Percentiles rank a stretch among this genome's conserved stretches.
These are phyloP conservation scores for Eufriesea mexicana DNA, from an alignment of 1,140 invertebrate species.

Conservation along the genomic window DNA sequence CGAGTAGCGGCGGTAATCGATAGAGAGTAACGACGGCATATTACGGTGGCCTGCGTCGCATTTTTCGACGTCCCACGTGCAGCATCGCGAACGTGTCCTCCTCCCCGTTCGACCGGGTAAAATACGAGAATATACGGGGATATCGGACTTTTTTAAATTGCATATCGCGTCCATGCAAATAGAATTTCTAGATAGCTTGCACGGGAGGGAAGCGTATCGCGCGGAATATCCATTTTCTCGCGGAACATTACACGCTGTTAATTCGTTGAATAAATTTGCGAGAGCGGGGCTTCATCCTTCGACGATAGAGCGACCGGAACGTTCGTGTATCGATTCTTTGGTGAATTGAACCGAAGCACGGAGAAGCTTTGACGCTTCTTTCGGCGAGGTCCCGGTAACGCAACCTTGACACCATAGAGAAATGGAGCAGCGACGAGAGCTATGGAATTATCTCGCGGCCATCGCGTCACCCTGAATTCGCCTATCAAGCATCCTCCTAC, in stretches of 20 bases:
- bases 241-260: background rate
- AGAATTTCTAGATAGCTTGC: background rate
- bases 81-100: background rate
- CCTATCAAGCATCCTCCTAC: background rate
- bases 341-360: background rate
- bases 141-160: background rate
- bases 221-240: background rate
- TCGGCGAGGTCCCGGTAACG: background rate
- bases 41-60: background rate
- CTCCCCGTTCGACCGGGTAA: background rate
- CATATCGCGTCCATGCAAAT: background rate
- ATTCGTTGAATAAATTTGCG: background rate
- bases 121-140: background rate
- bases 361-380: background rate
- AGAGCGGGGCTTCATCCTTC: background rate
- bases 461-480: background rate
- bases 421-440: slow-evolving; percentile 8
- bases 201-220: too few species aligned
- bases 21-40: slow-evolving; percentile 30
- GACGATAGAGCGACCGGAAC: background rate
- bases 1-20: slow-evolving; percentile 17
- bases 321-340: background rate
- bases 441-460: background rate
- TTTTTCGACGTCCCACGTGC: background rate
- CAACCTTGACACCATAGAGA: slow-evolving; percentile 20